Base-by-base conservation (phyloP, 2,888 invertebrate genomes). In the Rotaria sp. region DNA sequence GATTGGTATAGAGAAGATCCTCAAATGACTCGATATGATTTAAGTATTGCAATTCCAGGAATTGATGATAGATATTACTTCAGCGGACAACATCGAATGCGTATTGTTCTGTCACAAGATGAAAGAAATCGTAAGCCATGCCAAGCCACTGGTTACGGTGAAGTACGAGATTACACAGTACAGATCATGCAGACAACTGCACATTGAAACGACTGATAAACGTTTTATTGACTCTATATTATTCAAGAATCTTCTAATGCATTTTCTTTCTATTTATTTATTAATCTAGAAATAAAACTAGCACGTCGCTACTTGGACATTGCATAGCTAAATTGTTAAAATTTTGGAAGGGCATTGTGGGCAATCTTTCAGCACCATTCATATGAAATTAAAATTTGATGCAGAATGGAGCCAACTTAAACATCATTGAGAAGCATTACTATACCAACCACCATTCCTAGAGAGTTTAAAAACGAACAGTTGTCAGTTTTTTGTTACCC, bases 81-180 rank as follows among this genome's bases (percentile, higher is more conserved):
- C 5, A 15, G 15, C 7, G 45, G 35, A 80, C 80, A 80, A 80
- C 80, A 45, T 80, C 80, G 80, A 80, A 80, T 80, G 80, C 80
- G 80, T 80, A 45, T 80, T 45, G 0, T 80, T 26, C 45, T 80
- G 10, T 26, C 41, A 15, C 80, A 80, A 80, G 80, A 80, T 45
- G 45, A 80, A 80, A 24, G n/a, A 45, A 80, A 45, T 45, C 45
- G 45, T 18, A 80, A n/a, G 26, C 45, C 80, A 80, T 80, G 80
- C 15, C 45, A 80, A 26, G 26, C 2, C 21, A n/a, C 2, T 45
- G 80, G 80, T 15, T 80, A 80, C 26, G 80, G 80, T 45, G 80
- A 80, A 80, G 45, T n/a, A 80, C 15, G 80, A 26, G 80, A 80
- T 80, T 80, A 80, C 21, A 80, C 80, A 5, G 45, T 80, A 24